Evolutionary conservation across 2,888 invertebrate species (phyloP).

Genomic region (Andrena flavipes): DNA sequence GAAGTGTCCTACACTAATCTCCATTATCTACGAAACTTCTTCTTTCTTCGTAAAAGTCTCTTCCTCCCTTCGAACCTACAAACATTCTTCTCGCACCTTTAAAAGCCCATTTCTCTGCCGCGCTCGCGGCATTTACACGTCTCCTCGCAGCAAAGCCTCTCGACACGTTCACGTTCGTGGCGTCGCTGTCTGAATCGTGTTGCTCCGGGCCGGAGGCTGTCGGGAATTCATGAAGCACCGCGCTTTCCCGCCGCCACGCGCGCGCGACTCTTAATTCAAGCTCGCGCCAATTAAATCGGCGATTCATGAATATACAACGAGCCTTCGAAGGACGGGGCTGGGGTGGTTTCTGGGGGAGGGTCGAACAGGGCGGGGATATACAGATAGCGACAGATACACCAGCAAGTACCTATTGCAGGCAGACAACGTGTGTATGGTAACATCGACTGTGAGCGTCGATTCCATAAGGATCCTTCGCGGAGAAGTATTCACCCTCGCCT

Average conservation of each 20-base stretch:
- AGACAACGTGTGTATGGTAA: conserved; percentile 67
- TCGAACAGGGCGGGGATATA: conserved; percentile 32
- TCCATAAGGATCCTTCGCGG: conserved; percentile 46
- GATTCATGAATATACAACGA: conserved; percentile 67
- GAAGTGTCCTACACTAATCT: too few relatives aligned
- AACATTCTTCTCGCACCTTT: background rate
- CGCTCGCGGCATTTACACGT: background rate
- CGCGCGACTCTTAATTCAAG: conserved; percentile 36
- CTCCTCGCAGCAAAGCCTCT: conserved; percentile 17
- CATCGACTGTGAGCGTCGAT: conserved; percentile 60
- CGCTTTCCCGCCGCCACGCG: background rate
- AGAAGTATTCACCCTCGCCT: background rate
- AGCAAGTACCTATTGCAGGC: conserved; percentile 74
- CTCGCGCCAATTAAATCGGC: conserved; percentile 34
- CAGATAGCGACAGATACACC: conserved; percentile 73
- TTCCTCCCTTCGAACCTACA: background rate
- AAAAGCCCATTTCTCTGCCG: background rate
- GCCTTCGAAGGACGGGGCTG: conserved; percentile 14
- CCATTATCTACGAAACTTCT: background rate
- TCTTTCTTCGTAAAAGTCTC: background rate
- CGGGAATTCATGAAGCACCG: conserved; percentile 59
- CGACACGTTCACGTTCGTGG: conserved; percentile 37
- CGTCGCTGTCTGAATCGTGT: conserved; percentile 48
- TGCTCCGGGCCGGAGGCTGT: conserved; percentile 37
- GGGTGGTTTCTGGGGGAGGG: background rate